Base-by-base conservation (phyloP, 1,140 invertebrate genomes). In the Rhopalosiphum padi region DNA sequence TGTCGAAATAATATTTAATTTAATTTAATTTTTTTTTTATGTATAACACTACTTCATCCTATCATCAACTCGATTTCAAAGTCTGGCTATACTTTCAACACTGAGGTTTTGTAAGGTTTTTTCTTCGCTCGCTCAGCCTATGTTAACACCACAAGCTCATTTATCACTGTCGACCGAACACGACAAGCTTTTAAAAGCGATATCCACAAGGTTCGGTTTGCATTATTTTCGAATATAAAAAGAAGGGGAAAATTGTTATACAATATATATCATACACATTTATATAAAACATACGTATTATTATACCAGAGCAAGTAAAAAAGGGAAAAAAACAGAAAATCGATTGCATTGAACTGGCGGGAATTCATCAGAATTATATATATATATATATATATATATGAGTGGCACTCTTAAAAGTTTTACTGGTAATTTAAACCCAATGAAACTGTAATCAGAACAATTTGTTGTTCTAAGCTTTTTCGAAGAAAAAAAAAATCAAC, bases 151-250 rank as follows among this genome's bases (percentile, higher is more conserved):
- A 21, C 22, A 77, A 51, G 43, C 68, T 92, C 91, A 92, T 92
- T 83, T 83, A 92, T 92, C 91, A 92, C 77, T 92, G 91, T 92
- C 91, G 77, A 51, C 68, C 46, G 68, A 92, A 92, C 91, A 92
- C 77, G 91, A 83, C 91, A 85, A 92, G 77, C 68, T 92, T 92
- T 92, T 92, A 92, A 83, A 92, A 92, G 46, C 91, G 91, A 92
- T 92, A 92, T 83, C 22, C 77, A 51, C n/a, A 77, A 48, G n/a
- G 90, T 92, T 82, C 41, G 41, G 91, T 92, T 92, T 41, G 77
- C 91, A 92, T 83, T 92, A 92, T 92, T 92, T 92, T 92, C 60
- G 15, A 83, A 92, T 92, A 92, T 83, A 35, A 92, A 92, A 51
- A 92, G 46, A 83, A 92, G n/a, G 43, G 37, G 30, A 89, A 37